A percentile compares a stretch with the other conserved stretches of the same genome.
Conservation (phyloP, 2,113 vertebrate genomes). For the Entomyzon cyanotis region DNA sequence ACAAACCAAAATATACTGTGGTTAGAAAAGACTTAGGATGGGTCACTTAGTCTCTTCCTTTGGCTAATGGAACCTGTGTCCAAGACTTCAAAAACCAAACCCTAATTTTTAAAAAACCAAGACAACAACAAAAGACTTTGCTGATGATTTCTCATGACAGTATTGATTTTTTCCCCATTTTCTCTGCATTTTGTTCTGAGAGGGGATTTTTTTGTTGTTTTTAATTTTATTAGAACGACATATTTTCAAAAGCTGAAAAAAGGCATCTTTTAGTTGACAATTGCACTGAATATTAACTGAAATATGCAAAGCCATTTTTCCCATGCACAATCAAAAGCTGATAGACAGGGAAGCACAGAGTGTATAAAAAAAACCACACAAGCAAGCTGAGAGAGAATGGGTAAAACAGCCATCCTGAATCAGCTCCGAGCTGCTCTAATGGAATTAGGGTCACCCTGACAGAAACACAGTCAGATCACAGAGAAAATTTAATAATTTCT, state of each 20-base stretch:
- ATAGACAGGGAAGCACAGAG: constrained; percentile 31
- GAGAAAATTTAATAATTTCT: constrained; percentile 64
- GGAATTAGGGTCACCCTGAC: constrained; percentile 73
- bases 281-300: constrained; percentile 64
- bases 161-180: constrained; percentile 25
- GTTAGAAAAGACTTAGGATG: background rate
- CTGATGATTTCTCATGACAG: background rate
- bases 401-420: constrained; percentile 67
- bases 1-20: background rate
- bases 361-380: background rate
- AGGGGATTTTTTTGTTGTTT: background rate
- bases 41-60: background rate
- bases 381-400: constrained; percentile 49
- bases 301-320: constrained; percentile 59
- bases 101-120: background rate
- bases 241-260: constrained; percentile 45
- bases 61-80: constrained; percentile 29
- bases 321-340: constrained; percentile 37
- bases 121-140: background rate
- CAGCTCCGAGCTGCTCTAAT: constrained; percentile 64
- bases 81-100: constrained; percentile 12
- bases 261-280: constrained; percentile 45
- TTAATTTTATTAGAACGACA: constrained; percentile 49
- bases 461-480: constrained; percentile 62
- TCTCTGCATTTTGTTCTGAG: constrained; percentile 16